Conservation (phyloP, 1,140 invertebrate genomes). For the Neocloeon triangulifer region DNA sequence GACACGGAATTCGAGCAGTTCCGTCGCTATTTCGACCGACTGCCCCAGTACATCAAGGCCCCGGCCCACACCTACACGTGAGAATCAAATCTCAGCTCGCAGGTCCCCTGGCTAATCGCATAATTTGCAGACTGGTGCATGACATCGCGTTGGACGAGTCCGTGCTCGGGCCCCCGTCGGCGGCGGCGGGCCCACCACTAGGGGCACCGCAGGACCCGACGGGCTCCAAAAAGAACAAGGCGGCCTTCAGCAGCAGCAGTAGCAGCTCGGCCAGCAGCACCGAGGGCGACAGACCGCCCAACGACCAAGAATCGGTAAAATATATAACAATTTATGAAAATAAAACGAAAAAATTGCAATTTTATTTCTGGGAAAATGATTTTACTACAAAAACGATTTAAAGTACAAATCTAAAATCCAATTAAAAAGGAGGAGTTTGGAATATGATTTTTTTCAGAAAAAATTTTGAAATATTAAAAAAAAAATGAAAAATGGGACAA, state of each 20-base stretch:
- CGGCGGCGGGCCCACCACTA: too few species aligned
- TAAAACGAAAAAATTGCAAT: too few species aligned
- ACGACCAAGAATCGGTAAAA: slow-evolving; percentile 19
- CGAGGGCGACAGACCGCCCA: slow-evolving; percentile 12
- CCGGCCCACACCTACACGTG: slow-evolving; percentile 39
- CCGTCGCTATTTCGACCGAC: slow-evolving; percentile 57
- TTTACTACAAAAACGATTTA: too few species aligned
- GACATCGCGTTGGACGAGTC: slow-evolving; percentile 53
- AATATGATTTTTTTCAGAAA: too few species aligned
- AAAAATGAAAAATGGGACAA: too few species aligned
- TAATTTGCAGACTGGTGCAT: slow-evolving; percentile 37
- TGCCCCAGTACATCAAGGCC: slow-evolving; percentile 55
- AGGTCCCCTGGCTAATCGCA: neutral
- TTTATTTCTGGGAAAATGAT: too few species aligned
- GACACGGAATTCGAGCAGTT: slow-evolving; percentile 84
- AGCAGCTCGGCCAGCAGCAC: neutral
- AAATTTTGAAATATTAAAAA: too few species aligned
- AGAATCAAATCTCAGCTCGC: slow-evolving; percentile 14
- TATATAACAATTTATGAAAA: too few species aligned
- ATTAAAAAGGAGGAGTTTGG: too few species aligned
- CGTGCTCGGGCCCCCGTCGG: too few species aligned
- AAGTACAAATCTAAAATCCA: too few species aligned
- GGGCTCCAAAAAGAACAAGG: slow-evolving; percentile 14
- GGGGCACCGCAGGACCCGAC: slow-evolving; percentile 11
- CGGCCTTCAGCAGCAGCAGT: slow-evolving; percentile 9